A percentile compares a stretch with the other conserved stretches of the same genome.
These are phyloP conservation scores for Phyto melanocephala DNA, from an alignment of 2,888 invertebrate genomes.

Conservation along the genomic window DNA sequence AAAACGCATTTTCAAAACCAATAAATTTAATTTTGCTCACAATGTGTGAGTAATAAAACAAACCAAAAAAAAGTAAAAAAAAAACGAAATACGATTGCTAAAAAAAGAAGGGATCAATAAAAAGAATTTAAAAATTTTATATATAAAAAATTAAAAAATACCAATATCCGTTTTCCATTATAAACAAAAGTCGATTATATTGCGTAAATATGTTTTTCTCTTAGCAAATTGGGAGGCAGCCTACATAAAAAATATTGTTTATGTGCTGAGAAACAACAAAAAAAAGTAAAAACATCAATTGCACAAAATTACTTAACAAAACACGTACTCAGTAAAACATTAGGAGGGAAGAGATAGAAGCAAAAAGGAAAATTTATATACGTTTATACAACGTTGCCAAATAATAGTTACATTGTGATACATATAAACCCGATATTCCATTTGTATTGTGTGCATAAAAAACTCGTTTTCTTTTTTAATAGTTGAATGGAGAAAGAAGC, in stretches of 20 bases:
- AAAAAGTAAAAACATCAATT: background rate
- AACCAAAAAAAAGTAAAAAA: background rate
- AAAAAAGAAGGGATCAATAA: background rate
- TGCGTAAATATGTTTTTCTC: background rate
- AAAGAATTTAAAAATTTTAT: background rate
- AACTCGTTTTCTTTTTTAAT: too few species aligned
- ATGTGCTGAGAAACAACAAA: background rate
- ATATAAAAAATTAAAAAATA: constrained; percentile 35
- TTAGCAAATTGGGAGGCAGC: too few species aligned
- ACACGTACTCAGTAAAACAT: background rate
- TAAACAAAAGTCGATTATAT: background rate
- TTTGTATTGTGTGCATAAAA: too few species aligned
- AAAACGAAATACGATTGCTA: background rate
- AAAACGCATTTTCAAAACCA: constrained; percentile 46
- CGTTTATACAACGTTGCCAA: too few species aligned
- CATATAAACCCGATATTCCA: too few species aligned
- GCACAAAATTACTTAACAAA: constrained; percentile 9
- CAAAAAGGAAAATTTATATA: too few species aligned
- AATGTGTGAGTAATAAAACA: background rate
- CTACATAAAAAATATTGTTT: constrained; percentile 24
- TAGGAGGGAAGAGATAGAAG: background rate
- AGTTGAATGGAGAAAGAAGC: too few species aligned
- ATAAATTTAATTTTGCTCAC: constrained; percentile 49
- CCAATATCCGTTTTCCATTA: constrained; percentile 32
- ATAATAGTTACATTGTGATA: too few species aligned